Evolutionary conservation across 2,797 vertebrate species (phyloP).

Genomic region (Hafferia zeledoni): DNA sequence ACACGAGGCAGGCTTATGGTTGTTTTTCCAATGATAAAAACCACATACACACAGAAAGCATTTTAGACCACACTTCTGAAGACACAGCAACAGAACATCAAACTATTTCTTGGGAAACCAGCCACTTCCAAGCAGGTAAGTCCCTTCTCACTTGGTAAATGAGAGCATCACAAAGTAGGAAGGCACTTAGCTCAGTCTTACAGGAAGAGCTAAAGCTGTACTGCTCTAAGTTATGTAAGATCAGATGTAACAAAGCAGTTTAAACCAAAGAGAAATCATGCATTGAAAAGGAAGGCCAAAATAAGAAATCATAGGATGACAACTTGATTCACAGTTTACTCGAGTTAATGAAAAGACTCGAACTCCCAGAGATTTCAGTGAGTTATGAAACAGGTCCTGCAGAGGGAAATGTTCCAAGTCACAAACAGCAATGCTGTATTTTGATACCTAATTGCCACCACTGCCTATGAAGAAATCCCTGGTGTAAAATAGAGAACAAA

Average conservation of each 20-base stretch:
- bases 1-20: not conserved
- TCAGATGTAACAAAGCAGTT: not conserved
- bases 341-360: slow-evolving; percentile 14
- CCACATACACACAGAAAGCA: not conserved
- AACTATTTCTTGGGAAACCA: not conserved
- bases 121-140: not conserved
- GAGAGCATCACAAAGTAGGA: not conserved
- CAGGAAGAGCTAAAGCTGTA: not conserved
- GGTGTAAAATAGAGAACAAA: slow-evolving; percentile 46
- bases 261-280: not conserved
- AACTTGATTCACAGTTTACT: slow-evolving; percentile 34
- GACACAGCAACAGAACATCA: not conserved
- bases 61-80: not conserved
- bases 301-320: not conserved
- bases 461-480: slow-evolving; percentile 32
- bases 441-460: slow-evolving; percentile 39
- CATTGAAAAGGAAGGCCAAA: not conserved
- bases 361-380: not conserved
- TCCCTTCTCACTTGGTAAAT: not conserved
- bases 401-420: slow-evolving; percentile 4
- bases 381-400: slow-evolving; percentile 41
- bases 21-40: not conserved
- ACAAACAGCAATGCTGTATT: not conserved
- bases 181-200: not conserved
- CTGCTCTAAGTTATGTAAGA: not conserved